Conservation (phyloP, 2,113 vertebrate genomes). For the Hypanus sabinus region DNA sequence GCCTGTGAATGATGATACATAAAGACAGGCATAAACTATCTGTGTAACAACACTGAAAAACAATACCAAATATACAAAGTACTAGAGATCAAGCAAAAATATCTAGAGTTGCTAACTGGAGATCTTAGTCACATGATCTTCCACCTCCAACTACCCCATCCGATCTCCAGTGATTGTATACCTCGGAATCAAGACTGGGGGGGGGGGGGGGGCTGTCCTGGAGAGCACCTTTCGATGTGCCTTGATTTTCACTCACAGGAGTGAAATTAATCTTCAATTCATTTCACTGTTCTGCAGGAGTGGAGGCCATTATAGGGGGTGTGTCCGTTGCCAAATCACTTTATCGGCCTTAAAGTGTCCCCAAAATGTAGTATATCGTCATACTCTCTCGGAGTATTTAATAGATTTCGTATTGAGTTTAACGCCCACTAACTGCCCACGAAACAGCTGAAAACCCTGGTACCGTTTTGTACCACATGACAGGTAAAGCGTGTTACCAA, state of each 20-base stretch:
- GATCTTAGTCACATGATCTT: neutral
- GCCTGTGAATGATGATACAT: neutral
- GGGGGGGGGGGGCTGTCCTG: no score
- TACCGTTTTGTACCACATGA: neutral
- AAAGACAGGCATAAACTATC: neutral
- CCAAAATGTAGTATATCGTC: neutral
- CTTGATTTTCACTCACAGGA: neutral
- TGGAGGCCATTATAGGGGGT: neutral
- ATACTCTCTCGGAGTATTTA: neutral
- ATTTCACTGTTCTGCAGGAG: neutral
- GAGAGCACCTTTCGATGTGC: neutral
- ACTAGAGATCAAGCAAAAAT: neutral
- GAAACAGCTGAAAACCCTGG: neutral
- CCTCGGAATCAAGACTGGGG: neutral
- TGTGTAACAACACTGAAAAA: neutral
- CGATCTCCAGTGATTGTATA: neutral
- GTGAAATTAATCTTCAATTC: neutral
- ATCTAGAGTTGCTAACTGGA: neutral
- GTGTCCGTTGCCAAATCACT: neutral
- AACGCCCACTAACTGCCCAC: neutral
- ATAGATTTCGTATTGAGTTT: no score
- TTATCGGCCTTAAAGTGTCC: neutral
- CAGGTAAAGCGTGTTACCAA: neutral
- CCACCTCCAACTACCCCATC: neutral
- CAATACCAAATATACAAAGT: no score